Conservation (phyloP, 2,888 invertebrate species). For the Erynnis tages region DNA sequence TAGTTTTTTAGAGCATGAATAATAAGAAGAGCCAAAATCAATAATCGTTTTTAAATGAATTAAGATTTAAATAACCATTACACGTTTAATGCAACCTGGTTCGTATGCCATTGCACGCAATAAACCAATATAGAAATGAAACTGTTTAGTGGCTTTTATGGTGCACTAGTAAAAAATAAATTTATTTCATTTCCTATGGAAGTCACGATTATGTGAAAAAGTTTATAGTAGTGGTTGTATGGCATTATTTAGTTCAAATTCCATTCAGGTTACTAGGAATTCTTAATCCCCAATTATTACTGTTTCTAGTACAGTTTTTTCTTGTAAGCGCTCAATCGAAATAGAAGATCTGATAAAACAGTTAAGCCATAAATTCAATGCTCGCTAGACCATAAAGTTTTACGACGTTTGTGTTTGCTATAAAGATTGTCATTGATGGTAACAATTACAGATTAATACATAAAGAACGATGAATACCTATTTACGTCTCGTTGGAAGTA, state of each 20-base stretch:
- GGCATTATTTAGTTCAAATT: not conserved
- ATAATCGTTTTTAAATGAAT: no score
- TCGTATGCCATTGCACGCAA: not conserved
- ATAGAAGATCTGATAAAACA: not conserved
- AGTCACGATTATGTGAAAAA: conserved; percentile 3
- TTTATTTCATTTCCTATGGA: conserved; percentile 9
- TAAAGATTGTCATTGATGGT: not conserved
- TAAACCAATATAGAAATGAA: conserved; percentile 10
- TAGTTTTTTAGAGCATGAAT: no score
- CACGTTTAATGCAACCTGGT: not conserved
- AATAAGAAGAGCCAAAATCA: no score
- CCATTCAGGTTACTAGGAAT: conserved; percentile 7
- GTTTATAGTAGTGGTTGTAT: not conserved
- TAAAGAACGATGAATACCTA: no score
- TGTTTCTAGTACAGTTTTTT: not conserved
- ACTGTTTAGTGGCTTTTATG: not conserved
- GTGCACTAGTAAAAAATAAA: not conserved
- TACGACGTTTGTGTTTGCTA: not conserved
- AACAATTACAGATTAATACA: no score
- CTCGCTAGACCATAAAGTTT: not conserved
- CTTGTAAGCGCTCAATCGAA: not conserved
- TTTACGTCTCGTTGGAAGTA: no score
- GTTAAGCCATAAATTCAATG: not conserved
- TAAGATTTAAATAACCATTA: no score
- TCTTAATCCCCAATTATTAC: not conserved